Evolutionary conservation across 2,113 vertebrate genomes (phyloP), one percentile per base, ranked within the genome.

Genomic region (Polyodon spathula): DNA sequence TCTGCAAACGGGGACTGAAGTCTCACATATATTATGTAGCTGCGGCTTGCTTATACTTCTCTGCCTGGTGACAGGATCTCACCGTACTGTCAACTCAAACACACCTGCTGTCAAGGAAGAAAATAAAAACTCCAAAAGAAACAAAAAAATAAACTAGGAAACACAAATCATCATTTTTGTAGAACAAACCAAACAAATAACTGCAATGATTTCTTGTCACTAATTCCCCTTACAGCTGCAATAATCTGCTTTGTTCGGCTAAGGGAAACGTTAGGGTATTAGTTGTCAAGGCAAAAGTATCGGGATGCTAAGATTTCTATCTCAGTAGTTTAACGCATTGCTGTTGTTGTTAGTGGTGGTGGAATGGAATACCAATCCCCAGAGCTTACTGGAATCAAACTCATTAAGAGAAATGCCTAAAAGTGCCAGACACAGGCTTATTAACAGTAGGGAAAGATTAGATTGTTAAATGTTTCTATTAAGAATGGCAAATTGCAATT

Each of bases 181-280:
- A 77, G 76, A 73, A 71, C 72, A 82, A 83, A 77, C 82, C 84
- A 78, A 84, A 78, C 81, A 80, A 79, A 86, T 84, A 87, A 80
- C 83, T n/a, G n/a, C n/a, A n/a, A n/a, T n/a, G n/a, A n/a, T n/a
- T 85, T 87, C 78, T 78, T 84, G 75, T 70, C 76, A 74, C 72
- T 83, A 86, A 87, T 86, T 87, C 87, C 83, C 73, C 72, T 81
- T 77, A 85, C 85, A 84, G 85, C 80, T 78, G 73, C 74, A 81
- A 86, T 85, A 86, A 86, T 77, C 77, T 67, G 71, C 78, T 83
- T 85, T 86, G 81, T 87, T 87, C 77, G 69, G 80, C 82, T 83
- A 86, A 86, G 84, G 81, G 83, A 86, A 86, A n/a, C n/a, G 83
- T 87, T 80, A 82, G 82, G 78, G 82, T 83, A 86, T 86, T 86